Base-by-base conservation (phyloP, 2,888 invertebrate species). In the Drosophila sordidula region DNA sequence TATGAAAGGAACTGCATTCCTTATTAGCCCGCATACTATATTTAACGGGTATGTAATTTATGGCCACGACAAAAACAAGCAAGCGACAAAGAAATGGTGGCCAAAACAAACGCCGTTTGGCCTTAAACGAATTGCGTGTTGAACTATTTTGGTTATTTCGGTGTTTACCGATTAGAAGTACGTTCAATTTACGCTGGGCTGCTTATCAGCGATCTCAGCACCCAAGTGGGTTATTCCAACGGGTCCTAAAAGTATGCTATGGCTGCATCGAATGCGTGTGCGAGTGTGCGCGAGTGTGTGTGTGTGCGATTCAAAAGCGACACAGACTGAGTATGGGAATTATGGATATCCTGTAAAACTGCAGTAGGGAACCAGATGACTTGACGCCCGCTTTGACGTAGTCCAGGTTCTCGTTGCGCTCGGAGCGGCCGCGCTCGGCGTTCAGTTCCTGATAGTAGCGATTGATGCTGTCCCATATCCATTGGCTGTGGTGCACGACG, bases 401-500 rank as follows among this genome's bases (percentile, higher is more conserved):
- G 3, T 3, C 29, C 9, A 3, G 8, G 3, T 9, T 3, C 29
- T 29, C 29, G 9, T 29, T 2, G 26, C 26, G 26, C 26, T 29
- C 6, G 6, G 8, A 6, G 22, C 4, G 3, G 2, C 22, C 4
- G 22, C 22, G 6, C 25, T 26, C 8, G 6, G 6, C 25, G 25
- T 6, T 4, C 3, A 8, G 18, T 4, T 16, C 14, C 4, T 11
- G 14, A 3, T 2, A 2, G n/a, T 3, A 11, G 1, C 34, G 44
- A 2, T 6, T 5, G 8, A 67, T n/a, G 3, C 4, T 6, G 1
- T n/a, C 34, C 3, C 9, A 25, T 34, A 90, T 87, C 88, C 90
- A 90, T 0, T 59, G 11, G 0, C 42, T 8, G 16, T 71, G 71
- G 41, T 75, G 32, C 0, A 65, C 44, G 0, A 97, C 95, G 56